Base-by-base conservation (phyloP, 2,888 invertebrate species). In the Pandemis cinnamomeana region DNA sequence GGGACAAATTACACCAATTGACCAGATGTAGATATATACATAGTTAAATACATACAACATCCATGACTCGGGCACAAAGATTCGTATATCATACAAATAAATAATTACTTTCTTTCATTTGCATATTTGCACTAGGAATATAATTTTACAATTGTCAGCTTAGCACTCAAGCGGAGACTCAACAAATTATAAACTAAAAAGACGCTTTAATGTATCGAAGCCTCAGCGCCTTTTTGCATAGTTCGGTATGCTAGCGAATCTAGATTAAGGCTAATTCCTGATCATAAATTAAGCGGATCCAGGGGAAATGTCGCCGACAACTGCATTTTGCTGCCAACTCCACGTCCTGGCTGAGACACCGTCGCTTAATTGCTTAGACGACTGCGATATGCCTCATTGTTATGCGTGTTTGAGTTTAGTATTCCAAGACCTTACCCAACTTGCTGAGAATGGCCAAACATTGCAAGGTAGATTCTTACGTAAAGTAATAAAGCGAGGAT, bases 221-320 rank as follows among this genome's bases (percentile, higher is more conserved):
- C 51, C n/a, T 51, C n/a, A 58, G 13, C 15, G 13, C 6, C 42
- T 58, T 66, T 66, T 66, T 70, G 60, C 42, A 15, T 58, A 27
- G 64, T 13, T 13, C 46, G 15, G 20, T 44, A 58, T 66, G 72
- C 80, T 80, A 72, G 77, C 77, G 78, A 70, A 73, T 67, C 36
- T 63, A 79, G 81, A 83, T 86, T 85, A 84, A 78, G 75, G 75
- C 73, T 83, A 83, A 84, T 83, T 81, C 75, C 71, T 20, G 41
- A 70, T 77, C 77, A 85, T 87, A 88, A 85, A 87, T 88, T 87
- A 84, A 71, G 77, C 60, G 75, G 80, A 83, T 84, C 85, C 80
- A 44, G 64, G 62, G 76, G 79, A 76, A 71, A 60, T 71, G 75
- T 79, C 77, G 72, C 76, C 78, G 79, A 80, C 80, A 76, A 78